Evolutionary conservation across 2,797 vertebrate genomes (phyloP).

Genomic region (Ambastaia sidthimunki): DNA sequence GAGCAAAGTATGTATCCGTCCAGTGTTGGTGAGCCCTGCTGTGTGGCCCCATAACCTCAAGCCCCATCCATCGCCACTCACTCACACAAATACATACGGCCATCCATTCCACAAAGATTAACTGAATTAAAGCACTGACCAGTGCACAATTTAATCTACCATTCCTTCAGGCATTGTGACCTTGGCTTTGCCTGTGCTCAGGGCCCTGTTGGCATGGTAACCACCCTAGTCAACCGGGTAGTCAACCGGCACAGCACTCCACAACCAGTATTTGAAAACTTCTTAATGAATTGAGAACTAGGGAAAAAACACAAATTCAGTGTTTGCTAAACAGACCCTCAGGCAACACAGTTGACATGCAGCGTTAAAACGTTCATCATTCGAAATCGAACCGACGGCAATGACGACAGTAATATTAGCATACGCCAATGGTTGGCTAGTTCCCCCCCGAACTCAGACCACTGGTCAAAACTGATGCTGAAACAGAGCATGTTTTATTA

Average conservation of each 20-base stretch:
- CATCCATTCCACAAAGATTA: constrained; percentile 53
- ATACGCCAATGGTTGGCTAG: neutral
- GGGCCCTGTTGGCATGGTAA: constrained; percentile 58
- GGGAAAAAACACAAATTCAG: neutral
- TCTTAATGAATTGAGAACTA: neutral
- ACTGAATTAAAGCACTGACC: constrained; percentile 61
- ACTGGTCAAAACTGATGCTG: too few relatives aligned
- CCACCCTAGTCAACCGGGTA: constrained; percentile 29
- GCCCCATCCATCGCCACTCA: constrained; percentile 24
- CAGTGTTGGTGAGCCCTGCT: constrained; percentile 31
- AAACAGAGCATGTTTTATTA: too few relatives aligned
- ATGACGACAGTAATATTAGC: neutral
- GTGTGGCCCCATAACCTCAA: constrained; percentile 41
- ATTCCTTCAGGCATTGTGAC: constrained; percentile 48
- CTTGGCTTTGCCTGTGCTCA: constrained; percentile 52
- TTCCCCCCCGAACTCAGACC: neutral
- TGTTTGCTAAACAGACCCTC: neutral
- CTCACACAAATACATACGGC: constrained; percentile 30
- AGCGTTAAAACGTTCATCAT: neutral
- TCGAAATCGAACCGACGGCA: neutral
- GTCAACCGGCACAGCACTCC: constrained; percentile 9
- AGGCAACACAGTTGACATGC: neutral
- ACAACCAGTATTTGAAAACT: constrained; percentile 1
- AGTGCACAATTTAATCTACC: constrained; percentile 58
- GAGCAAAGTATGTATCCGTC: constrained; percentile 18